A percentile compares a stretch with the other conserved stretches of the same genome.
Evolutionary conservation across 2,888 invertebrate genomes (phyloP).

Genomic region (Melanotus villosus): DNA sequence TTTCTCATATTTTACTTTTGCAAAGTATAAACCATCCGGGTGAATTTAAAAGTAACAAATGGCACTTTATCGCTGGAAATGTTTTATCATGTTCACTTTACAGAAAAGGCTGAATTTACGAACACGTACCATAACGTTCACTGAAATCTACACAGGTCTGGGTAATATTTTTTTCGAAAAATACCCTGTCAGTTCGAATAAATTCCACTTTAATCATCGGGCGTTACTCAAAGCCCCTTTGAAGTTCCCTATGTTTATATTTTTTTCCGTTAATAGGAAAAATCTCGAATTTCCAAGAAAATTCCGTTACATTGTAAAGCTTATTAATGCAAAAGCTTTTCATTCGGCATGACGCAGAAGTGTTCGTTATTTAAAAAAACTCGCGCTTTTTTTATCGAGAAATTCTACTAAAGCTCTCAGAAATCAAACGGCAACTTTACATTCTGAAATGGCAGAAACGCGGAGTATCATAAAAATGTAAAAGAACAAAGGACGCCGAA

Average conservation of each 20-base stretch:
- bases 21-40: not conserved
- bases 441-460: slow-evolving; percentile 1
- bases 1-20: slow-evolving; percentile 11
- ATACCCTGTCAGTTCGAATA: not conserved
- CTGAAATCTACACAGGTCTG: not conserved
- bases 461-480: slow-evolving; percentile 9
- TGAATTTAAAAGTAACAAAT: slow-evolving; percentile 14
- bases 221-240: not conserved
- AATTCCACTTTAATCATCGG: slow-evolving; percentile 2
- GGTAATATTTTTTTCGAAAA: not conserved
- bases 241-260: not conserved
- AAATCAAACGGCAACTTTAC: slow-evolving; percentile 10
- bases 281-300: too few species aligned
- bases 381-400: too few species aligned
- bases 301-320: too few species aligned
- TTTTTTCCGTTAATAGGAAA: not conserved
- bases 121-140: not conserved
- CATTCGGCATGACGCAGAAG: too few species aligned
- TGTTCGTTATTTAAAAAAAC: too few species aligned
- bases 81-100: slow-evolving; percentile 1
- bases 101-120: slow-evolving; percentile 6
- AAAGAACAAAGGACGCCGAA: slow-evolving; percentile 24
- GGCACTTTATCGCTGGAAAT: slow-evolving; percentile 17
- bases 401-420: not conserved
- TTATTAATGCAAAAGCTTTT: not conserved